Conservation (phyloP, 2,113 vertebrate species). For the Cyprinodon brontotheroides region DNA sequence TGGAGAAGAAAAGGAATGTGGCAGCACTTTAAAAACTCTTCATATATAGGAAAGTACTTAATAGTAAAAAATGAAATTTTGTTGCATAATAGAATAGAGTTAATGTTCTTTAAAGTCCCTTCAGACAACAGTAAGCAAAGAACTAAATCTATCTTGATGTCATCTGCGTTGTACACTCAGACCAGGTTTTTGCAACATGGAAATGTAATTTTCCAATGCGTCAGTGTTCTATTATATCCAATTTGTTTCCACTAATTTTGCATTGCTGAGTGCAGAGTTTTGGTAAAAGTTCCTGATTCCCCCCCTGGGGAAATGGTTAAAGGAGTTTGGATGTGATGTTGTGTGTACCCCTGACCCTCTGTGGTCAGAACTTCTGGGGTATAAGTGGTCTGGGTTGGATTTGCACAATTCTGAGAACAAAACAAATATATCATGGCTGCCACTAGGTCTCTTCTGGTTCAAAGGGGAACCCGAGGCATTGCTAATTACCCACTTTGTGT, state of each 20-base stretch:
- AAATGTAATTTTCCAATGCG: constrained; percentile 52
- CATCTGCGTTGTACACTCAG: constrained; percentile 53
- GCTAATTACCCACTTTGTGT: constrained; percentile 72
- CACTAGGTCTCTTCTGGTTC: constrained; percentile 62
- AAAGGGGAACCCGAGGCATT: constrained; percentile 63
- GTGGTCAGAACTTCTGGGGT: constrained; percentile 53
- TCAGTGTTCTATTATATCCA: constrained; percentile 29
- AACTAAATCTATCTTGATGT: constrained; percentile 57
- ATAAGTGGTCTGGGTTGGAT: constrained; percentile 49
- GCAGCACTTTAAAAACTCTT: constrained; percentile 33
- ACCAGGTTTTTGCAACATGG: constrained; percentile 44
- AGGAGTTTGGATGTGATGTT: constrained; percentile 13
- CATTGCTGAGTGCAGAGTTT: constrained; percentile 26
- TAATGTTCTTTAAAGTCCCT: constrained; percentile 64
- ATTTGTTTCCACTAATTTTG: constrained; percentile 10
- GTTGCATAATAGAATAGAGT: constrained; percentile 42
- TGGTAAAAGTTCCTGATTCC: constrained; percentile 35
- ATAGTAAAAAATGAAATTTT: constrained; percentile 62
- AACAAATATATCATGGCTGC: constrained; percentile 60
- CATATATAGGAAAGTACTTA: constrained; percentile 40
- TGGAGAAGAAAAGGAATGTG: constrained; percentile 3
- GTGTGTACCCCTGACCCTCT: constrained; percentile 48
- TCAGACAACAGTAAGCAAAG: constrained; percentile 57
- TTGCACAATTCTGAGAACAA: constrained; percentile 58
- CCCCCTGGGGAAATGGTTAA: background rate